phyloP scores from a whole-genome alignment of 2,113 vertebrate genomes.

The Hemibagrus wyckioides region DNA sequence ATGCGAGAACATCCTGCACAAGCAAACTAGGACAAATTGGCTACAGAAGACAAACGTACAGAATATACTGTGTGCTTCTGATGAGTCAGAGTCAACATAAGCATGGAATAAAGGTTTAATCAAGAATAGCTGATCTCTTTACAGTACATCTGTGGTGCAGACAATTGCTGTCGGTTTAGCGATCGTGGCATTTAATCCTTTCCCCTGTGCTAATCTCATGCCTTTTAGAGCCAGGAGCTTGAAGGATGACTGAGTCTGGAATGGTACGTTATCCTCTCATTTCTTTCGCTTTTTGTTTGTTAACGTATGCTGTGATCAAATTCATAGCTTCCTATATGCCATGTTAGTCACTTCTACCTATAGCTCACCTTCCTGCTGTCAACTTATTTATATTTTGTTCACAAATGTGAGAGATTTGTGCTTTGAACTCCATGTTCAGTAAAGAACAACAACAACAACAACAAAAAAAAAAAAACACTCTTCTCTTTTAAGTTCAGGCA shows the following conservation, averaged over 20 bases:
- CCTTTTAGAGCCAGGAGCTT: not conserved
- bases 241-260: not conserved
- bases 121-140: slow-evolving; percentile 35
- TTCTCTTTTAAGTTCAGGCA: slow-evolving; percentile 19
- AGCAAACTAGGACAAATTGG: slow-evolving; percentile 12
- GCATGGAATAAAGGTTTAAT: not conserved
- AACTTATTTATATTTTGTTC: not conserved
- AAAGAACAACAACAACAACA: not conserved
- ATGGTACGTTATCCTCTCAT: not conserved
- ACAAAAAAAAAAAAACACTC: not conserved
- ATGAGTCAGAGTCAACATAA: slow-evolving; percentile 2
- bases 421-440: not conserved
- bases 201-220: not conserved
- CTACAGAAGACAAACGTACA: not conserved
- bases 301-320: slow-evolving; percentile 13
- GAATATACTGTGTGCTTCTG: not conserved
- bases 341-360: not conserved
- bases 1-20: not conserved
- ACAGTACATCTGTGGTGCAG: not conserved
- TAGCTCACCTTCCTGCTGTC: not conserved
- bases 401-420: not conserved
- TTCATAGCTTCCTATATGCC: not conserved
- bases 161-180: not conserved
- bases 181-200: slow-evolving; percentile 2
- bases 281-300: not conserved